Conservation (phyloP, 1,140 invertebrate genomes). For the Branchinecta lindahli region DNA sequence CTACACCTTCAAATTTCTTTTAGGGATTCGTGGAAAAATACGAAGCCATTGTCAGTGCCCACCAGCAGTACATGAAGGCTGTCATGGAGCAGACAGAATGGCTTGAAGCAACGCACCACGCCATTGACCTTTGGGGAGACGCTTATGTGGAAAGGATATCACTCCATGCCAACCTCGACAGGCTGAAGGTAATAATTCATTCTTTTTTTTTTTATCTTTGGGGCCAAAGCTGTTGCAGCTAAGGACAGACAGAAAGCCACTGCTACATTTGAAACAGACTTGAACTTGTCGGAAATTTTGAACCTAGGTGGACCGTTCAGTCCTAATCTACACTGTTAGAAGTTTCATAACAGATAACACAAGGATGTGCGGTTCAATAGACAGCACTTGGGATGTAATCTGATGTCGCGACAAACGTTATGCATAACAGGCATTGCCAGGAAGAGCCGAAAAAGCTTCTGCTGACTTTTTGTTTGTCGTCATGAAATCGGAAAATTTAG, state of each 20-base stretch:
- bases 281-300: not conserved
- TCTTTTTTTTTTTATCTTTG: too few species aligned
- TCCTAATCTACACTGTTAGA: too few species aligned
- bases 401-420: too few species aligned
- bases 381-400: too few species aligned
- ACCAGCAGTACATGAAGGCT: conserved; percentile 78
- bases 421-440: too few species aligned
- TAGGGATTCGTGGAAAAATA: conserved; percentile 39
- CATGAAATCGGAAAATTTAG: too few species aligned
- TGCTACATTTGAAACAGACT: conserved; percentile 9
- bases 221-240: too few species aligned
- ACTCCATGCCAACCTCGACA: conserved; percentile 77
- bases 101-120: conserved; percentile 73
- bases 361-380: too few species aligned
- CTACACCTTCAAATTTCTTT: conserved; percentile 7
- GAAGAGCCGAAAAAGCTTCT: too few species aligned
- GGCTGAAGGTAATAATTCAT: conserved; percentile 45
- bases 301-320: not conserved
- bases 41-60: conserved; percentile 76
- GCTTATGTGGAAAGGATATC: conserved; percentile 69
- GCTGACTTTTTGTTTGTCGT: too few species aligned
- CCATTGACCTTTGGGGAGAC: conserved; percentile 70
- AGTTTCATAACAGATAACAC: too few species aligned
- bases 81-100: conserved; percentile 77
- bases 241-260: not conserved